Percentiles rank a stretch among this genome's conserved stretches.
Evolutionary conservation across 2,113 vertebrate species (phyloP).

Genomic region (Odocoileus virginianus): DNA sequence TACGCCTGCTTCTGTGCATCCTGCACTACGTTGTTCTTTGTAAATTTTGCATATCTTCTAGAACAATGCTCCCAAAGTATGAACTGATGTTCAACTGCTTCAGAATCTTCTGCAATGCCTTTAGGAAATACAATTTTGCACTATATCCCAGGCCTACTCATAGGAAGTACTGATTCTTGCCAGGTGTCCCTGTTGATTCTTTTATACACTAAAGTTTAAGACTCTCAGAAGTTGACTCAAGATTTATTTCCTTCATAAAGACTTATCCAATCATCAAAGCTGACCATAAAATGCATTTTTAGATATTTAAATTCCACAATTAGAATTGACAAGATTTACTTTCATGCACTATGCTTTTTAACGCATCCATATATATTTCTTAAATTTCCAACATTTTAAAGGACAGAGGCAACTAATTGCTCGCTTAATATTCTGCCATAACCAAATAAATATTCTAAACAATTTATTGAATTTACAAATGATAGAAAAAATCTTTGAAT

Average conservation of each 20-base stretch:
- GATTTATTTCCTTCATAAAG: not conserved
- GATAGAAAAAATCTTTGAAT: not conserved
- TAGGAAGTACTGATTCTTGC: not conserved
- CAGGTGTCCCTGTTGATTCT: not conserved
- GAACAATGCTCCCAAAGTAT: not conserved
- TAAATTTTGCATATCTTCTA: not conserved
- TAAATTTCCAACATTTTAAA: not conserved
- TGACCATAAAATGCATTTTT: not conserved
- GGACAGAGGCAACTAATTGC: not conserved
- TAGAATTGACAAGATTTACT: not conserved
- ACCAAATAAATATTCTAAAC: not conserved
- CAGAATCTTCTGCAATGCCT: not conserved
- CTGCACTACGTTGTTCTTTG: not conserved
- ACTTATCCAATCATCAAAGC: not conserved
- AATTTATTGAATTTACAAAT: not conserved
- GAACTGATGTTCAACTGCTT: not conserved
- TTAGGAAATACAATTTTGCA: not conserved
- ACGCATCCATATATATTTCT: not conserved
- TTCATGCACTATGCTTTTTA: not conserved
- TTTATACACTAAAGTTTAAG: not conserved
- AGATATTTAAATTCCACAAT: not conserved
- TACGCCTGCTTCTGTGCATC: not conserved
- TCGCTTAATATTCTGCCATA: not conserved
- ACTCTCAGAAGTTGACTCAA: not conserved
- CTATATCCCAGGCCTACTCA: not conserved